phyloP scores from a whole-genome alignment of 2,113 vertebrate genomes.

The Shinisaurus crocodilurus region DNA sequence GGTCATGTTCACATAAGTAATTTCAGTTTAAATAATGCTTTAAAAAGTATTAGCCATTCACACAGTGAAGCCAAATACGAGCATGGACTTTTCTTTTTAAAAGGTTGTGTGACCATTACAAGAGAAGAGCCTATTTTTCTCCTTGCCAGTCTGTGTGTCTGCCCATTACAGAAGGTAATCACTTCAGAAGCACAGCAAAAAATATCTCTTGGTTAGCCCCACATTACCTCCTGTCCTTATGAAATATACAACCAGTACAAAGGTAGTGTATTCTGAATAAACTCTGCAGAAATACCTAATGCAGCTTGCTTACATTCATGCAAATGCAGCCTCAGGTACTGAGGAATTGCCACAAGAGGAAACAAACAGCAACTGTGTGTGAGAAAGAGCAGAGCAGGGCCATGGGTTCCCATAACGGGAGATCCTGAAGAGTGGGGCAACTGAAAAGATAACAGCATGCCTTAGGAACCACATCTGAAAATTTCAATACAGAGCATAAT shows the following conservation, averaged over 20 bases:
- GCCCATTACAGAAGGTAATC: not conserved
- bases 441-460: not conserved
- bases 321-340: not conserved
- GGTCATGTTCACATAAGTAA: not conserved
- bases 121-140: no score
- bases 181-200: not conserved
- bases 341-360: not conserved
- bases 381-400: not conserved
- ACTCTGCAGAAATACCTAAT: not conserved
- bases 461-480: not conserved
- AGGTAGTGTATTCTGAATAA: not conserved
- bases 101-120: not conserved
- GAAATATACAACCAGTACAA: not conserved
- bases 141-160: not conserved
- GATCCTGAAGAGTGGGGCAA: not conserved
- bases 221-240: not conserved
- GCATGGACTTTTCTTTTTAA: not conserved
- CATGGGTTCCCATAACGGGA: not conserved
- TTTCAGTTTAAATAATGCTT: not conserved
- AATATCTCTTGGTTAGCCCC: not conserved
- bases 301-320: not conserved
- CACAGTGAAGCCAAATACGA: not conserved
- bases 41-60: not conserved
- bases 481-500: not conserved
- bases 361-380: not conserved